Conservation (phyloP, 2,888 invertebrate species). For the Linyphia triangularis region DNA sequence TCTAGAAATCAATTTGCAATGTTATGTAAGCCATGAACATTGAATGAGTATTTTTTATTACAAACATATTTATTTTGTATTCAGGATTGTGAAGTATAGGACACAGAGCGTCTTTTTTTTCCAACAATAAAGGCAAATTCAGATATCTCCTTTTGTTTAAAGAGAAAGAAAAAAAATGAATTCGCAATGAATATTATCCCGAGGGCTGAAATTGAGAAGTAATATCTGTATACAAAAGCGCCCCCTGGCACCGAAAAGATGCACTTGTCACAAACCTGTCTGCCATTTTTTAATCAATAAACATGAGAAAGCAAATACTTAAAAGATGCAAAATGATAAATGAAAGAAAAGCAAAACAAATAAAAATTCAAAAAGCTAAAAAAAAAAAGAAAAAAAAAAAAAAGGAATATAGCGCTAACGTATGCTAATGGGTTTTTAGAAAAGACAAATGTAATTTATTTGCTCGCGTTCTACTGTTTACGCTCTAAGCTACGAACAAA, state of each 20-base stretch:
- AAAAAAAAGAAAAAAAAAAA: neutral
- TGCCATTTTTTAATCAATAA: constrained; percentile 43
- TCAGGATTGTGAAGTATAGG: no score
- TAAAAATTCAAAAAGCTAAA: constrained; percentile 10
- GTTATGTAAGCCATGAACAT: no score
- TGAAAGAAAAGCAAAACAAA: neutral
- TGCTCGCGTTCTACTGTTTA: neutral
- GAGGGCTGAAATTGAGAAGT: no score
- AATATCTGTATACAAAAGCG: neutral
- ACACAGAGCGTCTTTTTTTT: no score
- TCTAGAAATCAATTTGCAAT: no score
- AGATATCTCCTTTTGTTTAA: no score
- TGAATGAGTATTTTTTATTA: no score
- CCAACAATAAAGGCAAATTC: no score
- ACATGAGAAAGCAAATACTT: constrained; percentile 56
- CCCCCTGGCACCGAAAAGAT: neutral
- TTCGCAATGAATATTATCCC: no score
- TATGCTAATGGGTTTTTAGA: constrained; percentile 55
- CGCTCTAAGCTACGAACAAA: neutral
- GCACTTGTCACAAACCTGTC: constrained; percentile 48
- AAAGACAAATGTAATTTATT: constrained; percentile 60
- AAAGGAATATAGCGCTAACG: neutral
- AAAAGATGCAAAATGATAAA: constrained; percentile 2
- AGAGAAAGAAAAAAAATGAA: no score
- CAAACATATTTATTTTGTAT: no score